Base-by-base conservation (phyloP, 2,797 vertebrate genomes). In the Meda fulgida region DNA sequence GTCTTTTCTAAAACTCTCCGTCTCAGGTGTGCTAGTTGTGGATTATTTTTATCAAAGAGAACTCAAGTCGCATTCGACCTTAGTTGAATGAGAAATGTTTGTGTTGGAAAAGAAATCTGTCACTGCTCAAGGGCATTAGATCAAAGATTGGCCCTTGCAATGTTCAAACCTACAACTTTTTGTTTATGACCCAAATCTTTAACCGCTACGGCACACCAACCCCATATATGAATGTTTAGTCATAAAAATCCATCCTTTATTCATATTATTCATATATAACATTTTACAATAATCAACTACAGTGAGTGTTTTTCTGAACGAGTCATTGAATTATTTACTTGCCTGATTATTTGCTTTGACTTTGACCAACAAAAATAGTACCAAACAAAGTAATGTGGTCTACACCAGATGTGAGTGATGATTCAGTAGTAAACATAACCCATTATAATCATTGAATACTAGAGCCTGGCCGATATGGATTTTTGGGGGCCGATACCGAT, bases 21-120 rank as follows among this genome's bases (percentile, higher is more conserved):
- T 38, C n/a, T 81, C 46, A 66, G 48, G 26, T 84, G 63, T 1
- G 51, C 80, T 69, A 58, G 58, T 67, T 78, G 82, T 77, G 63
- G 48, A 43, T 34, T 77, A 67, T 78, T 77, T 75, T 40, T 77
- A 77, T 83, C 72, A 84, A 69, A 78, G 34, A 69, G 18, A 40
- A 31, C 46, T 43, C 34, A 36, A 55, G 21, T 76, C 63, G 5
- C 48, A 78, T 43, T 58, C 26, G 73, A 84, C 82, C 63, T 78
- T 77, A 34, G 10, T 69, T 84, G n/a, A 38, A 67, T 51, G 18
- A 53, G 46, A 11, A 16, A 8, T 6, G 21, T 66, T 29, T 36
- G 38, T 3, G 23, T 18, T 13, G 19, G 4, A 7, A 7, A 16
- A 14, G 31, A 48, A 31, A 65, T 46, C 38, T 46, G 40, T 48